Evolutionary conservation across 2,797 vertebrate genomes (phyloP).

Genomic region (Sebastes jordani): DNA sequence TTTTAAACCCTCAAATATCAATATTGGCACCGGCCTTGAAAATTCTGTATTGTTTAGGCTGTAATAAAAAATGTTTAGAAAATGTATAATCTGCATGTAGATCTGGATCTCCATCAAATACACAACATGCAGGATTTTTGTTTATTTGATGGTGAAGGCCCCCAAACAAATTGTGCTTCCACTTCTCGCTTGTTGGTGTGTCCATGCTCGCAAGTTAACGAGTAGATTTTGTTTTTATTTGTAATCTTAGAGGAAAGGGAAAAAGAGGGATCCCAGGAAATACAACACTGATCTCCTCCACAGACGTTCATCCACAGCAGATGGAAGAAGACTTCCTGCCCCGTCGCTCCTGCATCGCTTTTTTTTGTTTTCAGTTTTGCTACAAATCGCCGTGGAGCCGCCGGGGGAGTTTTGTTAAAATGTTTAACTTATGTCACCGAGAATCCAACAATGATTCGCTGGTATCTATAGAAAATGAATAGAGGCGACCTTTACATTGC

Average conservation of each 20-base stretch:
- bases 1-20: too few species aligned
- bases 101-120: background rate
- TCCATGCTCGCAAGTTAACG: background rate
- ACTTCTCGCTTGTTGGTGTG: background rate
- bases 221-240: background rate
- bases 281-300: background rate
- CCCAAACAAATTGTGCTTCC: background rate
- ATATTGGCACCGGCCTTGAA: too few species aligned
- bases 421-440: background rate
- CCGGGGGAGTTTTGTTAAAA: background rate
- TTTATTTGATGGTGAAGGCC: background rate
- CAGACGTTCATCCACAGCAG: background rate
- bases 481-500: accelerated
- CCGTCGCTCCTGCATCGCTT: too few species aligned
- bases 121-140: background rate
- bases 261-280: background rate
- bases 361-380: too few species aligned
- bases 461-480: background rate
- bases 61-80: background rate
- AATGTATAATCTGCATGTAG: too few species aligned
- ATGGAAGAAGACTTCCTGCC: background rate
- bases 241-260: background rate
- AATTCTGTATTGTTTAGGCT: too few species aligned
- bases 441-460: background rate
- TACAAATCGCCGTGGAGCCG: background rate